Conservation (phyloP, 2,888 invertebrate genomes). For the Drosophila nr. fundita region DNA sequence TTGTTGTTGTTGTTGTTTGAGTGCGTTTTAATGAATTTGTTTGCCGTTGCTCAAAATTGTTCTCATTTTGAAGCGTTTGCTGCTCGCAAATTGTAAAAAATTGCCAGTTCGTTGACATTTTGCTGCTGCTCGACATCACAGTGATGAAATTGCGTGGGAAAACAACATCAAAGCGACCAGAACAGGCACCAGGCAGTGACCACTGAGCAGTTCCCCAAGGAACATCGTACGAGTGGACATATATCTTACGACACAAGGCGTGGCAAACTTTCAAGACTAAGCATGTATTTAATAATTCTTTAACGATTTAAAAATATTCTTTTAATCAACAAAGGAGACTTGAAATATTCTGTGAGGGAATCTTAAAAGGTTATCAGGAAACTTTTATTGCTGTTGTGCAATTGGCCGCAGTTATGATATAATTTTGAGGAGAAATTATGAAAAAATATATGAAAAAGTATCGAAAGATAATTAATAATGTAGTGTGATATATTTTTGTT, state of each 20-base stretch:
- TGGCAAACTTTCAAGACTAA: no score
- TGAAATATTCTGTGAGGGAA: background rate
- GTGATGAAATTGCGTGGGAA: slow-evolving; percentile 55
- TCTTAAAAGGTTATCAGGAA: background rate
- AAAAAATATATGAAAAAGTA: background rate
- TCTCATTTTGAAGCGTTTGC: slow-evolving; percentile 35
- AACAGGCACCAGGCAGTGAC: slow-evolving; percentile 2
- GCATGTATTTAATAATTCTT: background rate
- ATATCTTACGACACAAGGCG: background rate
- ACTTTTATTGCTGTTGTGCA: background rate
- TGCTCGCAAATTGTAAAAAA: slow-evolving; percentile 52
- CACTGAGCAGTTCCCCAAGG: background rate
- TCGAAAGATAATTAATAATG: background rate
- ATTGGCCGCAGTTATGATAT: background rate
- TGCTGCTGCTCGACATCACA: slow-evolving; percentile 16
- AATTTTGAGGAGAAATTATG: background rate
- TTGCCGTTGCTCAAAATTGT: slow-evolving; percentile 43
- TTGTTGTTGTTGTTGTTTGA: slow-evolving; percentile 9
- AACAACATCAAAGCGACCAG: slow-evolving; percentile 4
- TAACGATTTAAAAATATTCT: background rate
- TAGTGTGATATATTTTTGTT: background rate
- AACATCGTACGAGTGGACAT: background rate
- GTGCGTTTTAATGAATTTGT: slow-evolving; percentile 56
- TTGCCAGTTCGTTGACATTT: slow-evolving; percentile 48
- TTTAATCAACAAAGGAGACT: background rate